These are phyloP conservation scores for Agelas oroides DNA, from an alignment of 37 sponge, comb jelly and placozoan genomes.

Conservation along the genomic window DNA sequence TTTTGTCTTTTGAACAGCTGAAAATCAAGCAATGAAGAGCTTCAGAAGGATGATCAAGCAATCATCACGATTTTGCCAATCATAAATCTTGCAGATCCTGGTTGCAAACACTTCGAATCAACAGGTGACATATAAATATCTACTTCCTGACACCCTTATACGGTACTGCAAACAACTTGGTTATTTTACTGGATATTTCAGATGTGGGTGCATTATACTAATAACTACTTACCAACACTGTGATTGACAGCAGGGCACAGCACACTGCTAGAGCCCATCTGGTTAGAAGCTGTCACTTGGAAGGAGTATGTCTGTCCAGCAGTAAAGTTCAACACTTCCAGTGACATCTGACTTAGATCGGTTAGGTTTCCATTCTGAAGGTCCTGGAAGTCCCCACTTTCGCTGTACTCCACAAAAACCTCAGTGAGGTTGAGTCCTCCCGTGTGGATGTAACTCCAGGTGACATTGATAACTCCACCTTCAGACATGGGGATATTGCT, in stretches of 20 bases:
- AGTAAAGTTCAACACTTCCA: background rate
- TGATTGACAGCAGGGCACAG: slow-evolving; percentile 14
- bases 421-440: slow-evolving; percentile 39
- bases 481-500: background rate
- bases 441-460: slow-evolving; percentile 22
- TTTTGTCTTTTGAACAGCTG: no score
- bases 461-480: background rate
- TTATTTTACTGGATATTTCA: no score
- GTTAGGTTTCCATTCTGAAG: background rate
- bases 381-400: background rate
- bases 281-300: background rate
- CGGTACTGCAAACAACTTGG: no score
- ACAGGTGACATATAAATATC: no score
- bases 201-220: no score
- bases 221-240: slow-evolving; percentile 4
- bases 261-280: background rate
- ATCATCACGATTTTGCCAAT: no score
- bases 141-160: no score
- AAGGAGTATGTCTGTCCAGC: slow-evolving; percentile 15
- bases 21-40: no score
- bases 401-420: background rate
- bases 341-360: background rate
- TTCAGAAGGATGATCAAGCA: no score
- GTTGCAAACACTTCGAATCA: no score
- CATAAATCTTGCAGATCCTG: no score